These are phyloP conservation scores for Chloroclystis v-ata DNA, from an alignment of 2,888 invertebrate species.

Conservation along the genomic window DNA sequence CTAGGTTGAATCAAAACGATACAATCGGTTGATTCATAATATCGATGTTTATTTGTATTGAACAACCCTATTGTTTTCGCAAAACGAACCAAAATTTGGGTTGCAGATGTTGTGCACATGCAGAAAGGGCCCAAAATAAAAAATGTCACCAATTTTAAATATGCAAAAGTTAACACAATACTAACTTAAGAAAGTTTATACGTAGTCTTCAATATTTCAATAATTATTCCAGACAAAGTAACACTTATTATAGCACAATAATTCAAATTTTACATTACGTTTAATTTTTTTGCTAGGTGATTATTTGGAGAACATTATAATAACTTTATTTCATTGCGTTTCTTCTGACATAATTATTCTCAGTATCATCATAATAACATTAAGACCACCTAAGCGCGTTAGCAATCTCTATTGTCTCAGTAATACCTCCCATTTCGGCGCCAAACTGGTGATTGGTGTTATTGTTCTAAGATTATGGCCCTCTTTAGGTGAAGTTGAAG, in stretches of 20 bases:
- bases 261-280: too few relatives aligned
- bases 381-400: slow-evolving; percentile 12
- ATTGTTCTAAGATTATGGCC: slow-evolving; percentile 6
- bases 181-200: slow-evolving; percentile 19
- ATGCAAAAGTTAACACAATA: slow-evolving; percentile 56
- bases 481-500: not conserved
- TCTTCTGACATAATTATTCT: too few relatives aligned
- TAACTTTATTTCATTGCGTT: too few relatives aligned
- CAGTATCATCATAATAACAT: not conserved
- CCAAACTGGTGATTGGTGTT: slow-evolving; percentile 11
- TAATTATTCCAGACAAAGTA: too few relatives aligned
- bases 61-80: slow-evolving; percentile 55
- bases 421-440: slow-evolving; percentile 16
- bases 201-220: too few relatives aligned
- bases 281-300: too few relatives aligned
- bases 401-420: slow-evolving; percentile 23
- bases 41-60: not conserved
- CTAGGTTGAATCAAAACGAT: too few relatives aligned
- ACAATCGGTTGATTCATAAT: too few relatives aligned
- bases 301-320: too few relatives aligned
- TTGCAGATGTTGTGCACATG: slow-evolving; percentile 69
- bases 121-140: slow-evolving; percentile 47
- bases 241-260: too few relatives aligned
- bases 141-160: slow-evolving; percentile 45
- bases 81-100: slow-evolving; percentile 55